Conservation (phyloP, 2,113 vertebrate species). For the Oreochromis tanganicae region DNA sequence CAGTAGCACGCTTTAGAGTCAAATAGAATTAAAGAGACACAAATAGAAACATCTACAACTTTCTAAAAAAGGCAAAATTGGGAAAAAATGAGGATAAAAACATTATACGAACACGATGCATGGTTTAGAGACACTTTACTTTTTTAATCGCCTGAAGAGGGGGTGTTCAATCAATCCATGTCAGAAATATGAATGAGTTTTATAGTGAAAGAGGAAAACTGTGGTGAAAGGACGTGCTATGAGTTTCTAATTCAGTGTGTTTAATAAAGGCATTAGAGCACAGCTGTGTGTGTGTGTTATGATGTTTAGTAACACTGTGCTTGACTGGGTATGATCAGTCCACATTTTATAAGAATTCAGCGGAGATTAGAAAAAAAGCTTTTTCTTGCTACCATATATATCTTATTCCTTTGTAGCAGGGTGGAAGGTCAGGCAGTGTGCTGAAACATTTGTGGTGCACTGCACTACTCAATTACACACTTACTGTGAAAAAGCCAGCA, state of each 20-base stretch:
- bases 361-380: background rate
- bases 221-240: background rate
- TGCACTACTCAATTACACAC: slow-evolving; percentile 18
- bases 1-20: background rate
- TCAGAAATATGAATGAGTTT: background rate
- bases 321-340: background rate
- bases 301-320: background rate
- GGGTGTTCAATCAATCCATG: background rate
- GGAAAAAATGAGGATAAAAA: background rate
- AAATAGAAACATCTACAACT: background rate
- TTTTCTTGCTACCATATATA: background rate
- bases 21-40: background rate
- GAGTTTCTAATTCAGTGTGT: background rate
- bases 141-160: background rate
- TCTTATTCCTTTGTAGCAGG: background rate
- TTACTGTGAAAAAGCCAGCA: background rate
- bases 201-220: background rate
- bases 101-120: background rate
- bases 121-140: background rate
- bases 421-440: slow-evolving; percentile 5
- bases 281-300: background rate
- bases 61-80: background rate
- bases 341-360: background rate
- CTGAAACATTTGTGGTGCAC: slow-evolving; percentile 14
- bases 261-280: background rate